phyloP scores from a whole-genome alignment of 2,113 vertebrate genomes.

The Podarcis muralis region DNA sequence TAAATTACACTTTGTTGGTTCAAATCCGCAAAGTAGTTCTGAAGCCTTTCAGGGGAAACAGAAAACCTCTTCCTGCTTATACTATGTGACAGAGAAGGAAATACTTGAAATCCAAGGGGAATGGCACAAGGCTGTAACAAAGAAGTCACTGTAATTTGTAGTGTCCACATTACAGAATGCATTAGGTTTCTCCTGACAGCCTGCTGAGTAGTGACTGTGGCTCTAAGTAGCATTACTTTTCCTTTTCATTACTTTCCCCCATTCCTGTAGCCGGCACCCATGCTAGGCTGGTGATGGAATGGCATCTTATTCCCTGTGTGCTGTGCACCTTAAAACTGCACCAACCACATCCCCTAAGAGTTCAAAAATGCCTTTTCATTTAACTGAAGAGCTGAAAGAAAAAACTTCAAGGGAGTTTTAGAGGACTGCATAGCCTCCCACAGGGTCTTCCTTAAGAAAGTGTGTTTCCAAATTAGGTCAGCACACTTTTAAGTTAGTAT shows the following conservation, averaged over 20 bases:
- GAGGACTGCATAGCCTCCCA: accelerated
- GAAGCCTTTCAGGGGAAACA: neutral
- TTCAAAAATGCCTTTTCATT: conserved; percentile 8
- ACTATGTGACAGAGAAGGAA: neutral
- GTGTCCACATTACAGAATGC: conserved; percentile 26
- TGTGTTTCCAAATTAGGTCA: conserved; percentile 38
- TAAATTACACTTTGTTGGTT: neutral
- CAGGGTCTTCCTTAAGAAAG: conserved; percentile 27
- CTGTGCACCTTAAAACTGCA: neutral
- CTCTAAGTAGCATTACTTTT: conserved; percentile 54
- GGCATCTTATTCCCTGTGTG: neutral
- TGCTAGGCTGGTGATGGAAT: neutral
- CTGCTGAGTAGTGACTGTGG: conserved; percentile 28
- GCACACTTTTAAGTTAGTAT: conserved; percentile 39
- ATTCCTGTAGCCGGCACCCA: neutral
- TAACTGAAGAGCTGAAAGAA: neutral
- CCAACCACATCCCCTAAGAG: neutral
- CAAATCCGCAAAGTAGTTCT: neutral
- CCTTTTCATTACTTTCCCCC: conserved; percentile 38
- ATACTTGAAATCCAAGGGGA: conserved; percentile 5
- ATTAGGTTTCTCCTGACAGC: conserved; percentile 46
- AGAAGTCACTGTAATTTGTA: neutral
- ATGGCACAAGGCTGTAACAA: conserved; percentile 31
- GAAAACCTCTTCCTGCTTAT: neutral
- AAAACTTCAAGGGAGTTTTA: neutral